Conservation (phyloP, 35 echinoderm and acorn worm species). For the Strongylocentrotus purpuratus region DNA sequence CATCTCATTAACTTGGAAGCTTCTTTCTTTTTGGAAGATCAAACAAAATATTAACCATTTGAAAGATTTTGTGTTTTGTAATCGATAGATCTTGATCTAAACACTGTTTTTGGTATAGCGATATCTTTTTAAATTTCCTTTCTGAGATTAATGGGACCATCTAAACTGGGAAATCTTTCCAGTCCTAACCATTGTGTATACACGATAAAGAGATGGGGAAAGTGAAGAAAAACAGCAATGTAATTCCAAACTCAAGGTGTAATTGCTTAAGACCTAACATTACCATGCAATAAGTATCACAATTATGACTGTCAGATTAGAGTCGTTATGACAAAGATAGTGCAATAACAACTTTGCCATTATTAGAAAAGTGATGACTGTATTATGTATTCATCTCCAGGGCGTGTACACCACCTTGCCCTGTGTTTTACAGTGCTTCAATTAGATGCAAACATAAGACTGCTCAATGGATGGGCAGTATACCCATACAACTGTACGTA, state of each 20-base stretch:
- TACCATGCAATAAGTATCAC: neutral
- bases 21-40: neutral
- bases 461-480: neutral
- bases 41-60: too few species aligned
- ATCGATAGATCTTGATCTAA: too few species aligned
- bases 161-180: neutral
- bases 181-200: neutral
- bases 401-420: neutral
- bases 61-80: too few species aligned
- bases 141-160: neutral
- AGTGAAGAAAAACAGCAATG: neutral
- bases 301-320: neutral
- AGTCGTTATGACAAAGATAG: neutral
- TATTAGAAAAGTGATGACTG: neutral
- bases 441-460: too few species aligned
- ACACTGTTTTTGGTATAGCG: too few species aligned
- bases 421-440: too few species aligned
- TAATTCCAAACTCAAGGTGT: neutral
- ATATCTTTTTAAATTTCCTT: too few species aligned
- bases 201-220: neutral
- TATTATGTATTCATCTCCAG: neutral
- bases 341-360: conserved; percentile 17
- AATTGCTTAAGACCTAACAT: neutral
- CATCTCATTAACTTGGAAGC: too few species aligned
- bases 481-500: neutral